A percentile compares a stretch with the other conserved stretches of the same genome.
These are phyloP conservation scores for Suillia variegata DNA, from an alignment of 2,888 invertebrate species.

Conservation along the genomic window DNA sequence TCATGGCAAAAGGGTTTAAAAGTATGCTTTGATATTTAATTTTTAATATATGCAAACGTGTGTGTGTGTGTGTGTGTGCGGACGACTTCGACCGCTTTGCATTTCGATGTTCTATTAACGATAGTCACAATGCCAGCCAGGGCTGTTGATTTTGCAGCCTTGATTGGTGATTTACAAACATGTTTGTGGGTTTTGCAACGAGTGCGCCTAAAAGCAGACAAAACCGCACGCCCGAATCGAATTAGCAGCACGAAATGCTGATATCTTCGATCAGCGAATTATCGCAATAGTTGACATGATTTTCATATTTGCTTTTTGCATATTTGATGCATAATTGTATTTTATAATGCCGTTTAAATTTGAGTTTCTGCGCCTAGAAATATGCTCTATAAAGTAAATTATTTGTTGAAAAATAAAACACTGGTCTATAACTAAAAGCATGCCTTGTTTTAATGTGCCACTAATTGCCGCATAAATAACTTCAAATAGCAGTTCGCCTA, in stretches of 20 bases:
- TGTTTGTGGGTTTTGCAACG: not conserved
- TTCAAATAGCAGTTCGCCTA: not conserved
- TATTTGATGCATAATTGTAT: not conserved
- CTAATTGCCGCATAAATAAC: slow-evolving; percentile 49
- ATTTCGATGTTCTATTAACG: not conserved
- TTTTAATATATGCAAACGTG: not conserved
- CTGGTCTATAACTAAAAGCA: slow-evolving; percentile 33
- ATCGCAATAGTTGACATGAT: not conserved
- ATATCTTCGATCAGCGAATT: not conserved
- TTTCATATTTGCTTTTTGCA: not conserved
- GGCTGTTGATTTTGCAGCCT: not conserved
- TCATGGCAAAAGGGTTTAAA: not conserved
- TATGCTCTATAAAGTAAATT: no score
- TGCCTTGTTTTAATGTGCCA: slow-evolving; percentile 26
- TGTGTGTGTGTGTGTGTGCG: not conserved
- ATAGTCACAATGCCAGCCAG: not conserved
- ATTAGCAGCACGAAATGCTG: not conserved
- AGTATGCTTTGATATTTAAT: no score
- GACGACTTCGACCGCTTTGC: not conserved
- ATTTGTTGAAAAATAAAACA: not conserved
- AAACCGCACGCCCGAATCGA: not conserved
- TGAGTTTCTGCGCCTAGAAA: no score
- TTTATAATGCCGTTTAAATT: not conserved
- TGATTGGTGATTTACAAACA: not conserved
- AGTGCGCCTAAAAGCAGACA: not conserved